Conservation (phyloP, 2,797 vertebrate genomes). For the Rhinophrynus dorsalis region DNA sequence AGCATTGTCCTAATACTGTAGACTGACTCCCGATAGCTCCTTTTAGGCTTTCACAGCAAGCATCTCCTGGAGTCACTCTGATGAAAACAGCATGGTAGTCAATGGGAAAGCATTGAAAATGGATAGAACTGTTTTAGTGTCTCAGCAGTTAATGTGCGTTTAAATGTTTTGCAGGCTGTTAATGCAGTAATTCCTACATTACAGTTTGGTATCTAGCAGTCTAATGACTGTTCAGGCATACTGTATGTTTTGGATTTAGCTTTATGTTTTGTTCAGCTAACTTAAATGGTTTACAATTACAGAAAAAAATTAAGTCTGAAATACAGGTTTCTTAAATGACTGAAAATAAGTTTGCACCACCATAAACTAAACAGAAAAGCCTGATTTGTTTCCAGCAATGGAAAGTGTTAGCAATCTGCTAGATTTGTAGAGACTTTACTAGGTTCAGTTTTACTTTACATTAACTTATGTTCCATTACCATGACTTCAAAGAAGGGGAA, state of each 20-base stretch:
- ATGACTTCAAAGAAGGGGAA: constrained; percentile 1
- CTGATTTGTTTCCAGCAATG: background rate
- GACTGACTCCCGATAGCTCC: constrained; percentile 30
- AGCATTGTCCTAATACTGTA: constrained; percentile 42
- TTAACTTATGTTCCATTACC: constrained; percentile 13
- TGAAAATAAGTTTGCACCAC: constrained; percentile 1
- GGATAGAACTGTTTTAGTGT: constrained; percentile 42
- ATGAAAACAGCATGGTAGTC: constrained; percentile 48
- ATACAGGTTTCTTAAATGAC: constrained; percentile 6
- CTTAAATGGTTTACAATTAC: constrained; percentile 32
- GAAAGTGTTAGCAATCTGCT: background rate
- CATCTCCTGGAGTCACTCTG: constrained; percentile 44
- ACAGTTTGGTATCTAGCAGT: constrained; percentile 35
- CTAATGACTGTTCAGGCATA: constrained; percentile 42
- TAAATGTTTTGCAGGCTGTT: constrained; percentile 47
- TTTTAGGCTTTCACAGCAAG: constrained; percentile 42
- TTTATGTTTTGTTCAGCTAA: constrained; percentile 34
- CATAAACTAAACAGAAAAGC: constrained; percentile 13
- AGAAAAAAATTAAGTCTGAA: constrained; percentile 16
- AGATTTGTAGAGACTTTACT: background rate
- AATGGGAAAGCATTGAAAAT: constrained; percentile 39
- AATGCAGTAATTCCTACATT: constrained; percentile 49
- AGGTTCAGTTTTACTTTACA: constrained; percentile 1
- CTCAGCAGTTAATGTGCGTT: constrained; percentile 48
- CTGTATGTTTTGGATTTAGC: constrained; percentile 39